Conservation (phyloP, 2,113 vertebrate genomes). For the Menidia beryllina region DNA sequence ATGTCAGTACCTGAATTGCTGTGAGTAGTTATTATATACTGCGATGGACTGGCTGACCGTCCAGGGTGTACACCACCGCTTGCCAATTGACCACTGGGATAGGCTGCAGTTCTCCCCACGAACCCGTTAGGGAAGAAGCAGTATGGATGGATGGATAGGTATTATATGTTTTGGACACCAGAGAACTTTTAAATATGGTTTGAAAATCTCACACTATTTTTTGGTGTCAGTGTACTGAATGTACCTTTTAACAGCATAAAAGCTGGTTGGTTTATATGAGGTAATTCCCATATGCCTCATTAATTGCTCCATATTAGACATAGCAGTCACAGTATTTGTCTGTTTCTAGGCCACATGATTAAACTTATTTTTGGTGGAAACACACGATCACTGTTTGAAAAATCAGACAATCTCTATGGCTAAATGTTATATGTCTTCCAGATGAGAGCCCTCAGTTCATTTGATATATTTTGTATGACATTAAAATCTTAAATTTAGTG, state of each 20-base stretch:
- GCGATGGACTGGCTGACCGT: too few relatives aligned
- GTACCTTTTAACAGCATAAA: neutral
- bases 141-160: too few relatives aligned
- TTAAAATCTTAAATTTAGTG: neutral
- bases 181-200: constrained; percentile 1
- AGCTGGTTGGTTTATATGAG: neutral
- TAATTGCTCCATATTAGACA: constrained; percentile 1
- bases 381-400: neutral
- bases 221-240: constrained; percentile 5
- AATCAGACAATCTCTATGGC: neutral
- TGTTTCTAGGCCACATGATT: neutral
- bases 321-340: neutral
- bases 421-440: neutral
- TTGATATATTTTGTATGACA: neutral
- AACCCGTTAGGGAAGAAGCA: too few relatives aligned
- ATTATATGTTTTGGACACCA: constrained; percentile 4
- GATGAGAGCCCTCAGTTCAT: neutral
- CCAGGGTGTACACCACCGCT: too few relatives aligned
- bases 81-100: too few relatives aligned
- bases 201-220: neutral
- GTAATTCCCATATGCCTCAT: constrained; percentile 1
- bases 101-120: too few relatives aligned
- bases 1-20: neutral
- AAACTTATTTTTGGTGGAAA: neutral
- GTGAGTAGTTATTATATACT: neutral